phyloP scores from a whole-genome alignment of 2,113 vertebrate genomes.

The Bostrychus sinensis region DNA sequence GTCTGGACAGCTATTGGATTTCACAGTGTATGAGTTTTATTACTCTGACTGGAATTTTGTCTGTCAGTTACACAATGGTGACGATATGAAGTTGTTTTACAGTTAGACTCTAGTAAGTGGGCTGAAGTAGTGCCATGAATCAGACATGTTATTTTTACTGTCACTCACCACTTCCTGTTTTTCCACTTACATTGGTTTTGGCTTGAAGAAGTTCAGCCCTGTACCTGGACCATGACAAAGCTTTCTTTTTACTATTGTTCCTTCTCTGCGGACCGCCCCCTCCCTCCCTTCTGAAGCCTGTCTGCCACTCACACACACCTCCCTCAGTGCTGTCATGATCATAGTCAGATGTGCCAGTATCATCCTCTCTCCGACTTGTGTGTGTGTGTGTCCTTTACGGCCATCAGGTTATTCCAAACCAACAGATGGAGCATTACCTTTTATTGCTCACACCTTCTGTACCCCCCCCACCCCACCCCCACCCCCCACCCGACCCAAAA shows the following conservation, averaged over 20 bases:
- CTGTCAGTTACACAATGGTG: conserved; percentile 4
- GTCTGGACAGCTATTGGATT: neutral
- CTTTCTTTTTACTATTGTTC: conserved; percentile 46
- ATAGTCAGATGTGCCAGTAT: conserved; percentile 65
- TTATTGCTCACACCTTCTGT: conserved; percentile 79
- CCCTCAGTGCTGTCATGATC: conserved; percentile 51
- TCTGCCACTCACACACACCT: conserved; percentile 5
- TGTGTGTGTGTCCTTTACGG: conserved; percentile 70
- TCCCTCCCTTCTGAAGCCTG: neutral
- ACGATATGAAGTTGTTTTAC: conserved; percentile 7
- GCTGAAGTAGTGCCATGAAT: conserved; percentile 5
- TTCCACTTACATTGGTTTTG: conserved; percentile 17
- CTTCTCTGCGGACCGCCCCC: conserved; percentile 13
- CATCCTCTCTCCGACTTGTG: conserved; percentile 51
- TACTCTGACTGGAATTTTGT: neutral
- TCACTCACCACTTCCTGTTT: conserved; percentile 26
- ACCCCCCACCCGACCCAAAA: neutral
- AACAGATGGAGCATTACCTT: conserved; percentile 79
- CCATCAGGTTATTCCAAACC: conserved; percentile 78
- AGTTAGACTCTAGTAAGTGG: neutral
- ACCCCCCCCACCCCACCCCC: conserved; percentile 53
- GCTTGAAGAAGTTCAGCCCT: conserved; percentile 12
- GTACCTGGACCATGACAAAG: conserved; percentile 46
- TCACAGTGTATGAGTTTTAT: neutral
- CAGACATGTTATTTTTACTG: conserved; percentile 21